phyloP scores from a whole-genome alignment of 2,888 invertebrate species.

The Romanomermis culicivorax region DNA sequence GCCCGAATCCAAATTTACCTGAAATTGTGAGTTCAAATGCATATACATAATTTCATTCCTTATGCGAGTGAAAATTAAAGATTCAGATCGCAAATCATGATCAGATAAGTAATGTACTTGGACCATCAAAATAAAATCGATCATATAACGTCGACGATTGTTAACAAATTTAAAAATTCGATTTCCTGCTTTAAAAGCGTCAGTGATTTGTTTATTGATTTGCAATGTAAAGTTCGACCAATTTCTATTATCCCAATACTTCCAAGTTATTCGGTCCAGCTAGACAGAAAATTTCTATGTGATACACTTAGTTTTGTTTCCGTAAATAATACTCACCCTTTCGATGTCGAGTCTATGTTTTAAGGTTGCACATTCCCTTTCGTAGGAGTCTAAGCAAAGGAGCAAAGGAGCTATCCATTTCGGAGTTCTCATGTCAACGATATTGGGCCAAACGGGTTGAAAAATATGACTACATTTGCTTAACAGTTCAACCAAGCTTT shows the following conservation, averaged over 20 bases:
- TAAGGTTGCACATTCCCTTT: slow-evolving; percentile 34
- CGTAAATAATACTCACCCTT: no score
- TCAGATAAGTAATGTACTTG: slow-evolving; percentile 36
- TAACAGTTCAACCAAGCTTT: slow-evolving; percentile 7
- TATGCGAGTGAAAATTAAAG: no score
- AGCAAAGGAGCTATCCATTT: slow-evolving; percentile 43
- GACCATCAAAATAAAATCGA: slow-evolving; percentile 55
- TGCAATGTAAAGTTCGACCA: slow-evolving; percentile 51
- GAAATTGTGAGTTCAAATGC: slow-evolving; percentile 1
- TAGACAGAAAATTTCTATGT: neutral
- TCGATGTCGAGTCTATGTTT: neutral
- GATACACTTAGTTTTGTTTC: no score
- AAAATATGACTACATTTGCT: neutral
- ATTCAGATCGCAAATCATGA: neutral
- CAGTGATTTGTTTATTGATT: slow-evolving; percentile 53
- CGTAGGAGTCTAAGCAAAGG: slow-evolving; percentile 50
- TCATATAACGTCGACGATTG: slow-evolving; percentile 46
- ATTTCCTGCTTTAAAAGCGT: slow-evolving; percentile 52
- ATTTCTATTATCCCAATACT: slow-evolving; percentile 58
- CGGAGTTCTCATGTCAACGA: neutral
- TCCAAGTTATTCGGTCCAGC: slow-evolving; percentile 37
- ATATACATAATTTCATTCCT: neutral
- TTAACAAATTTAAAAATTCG: slow-evolving; percentile 47
- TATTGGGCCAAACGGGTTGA: neutral
- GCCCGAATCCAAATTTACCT: slow-evolving; percentile 56